Evolutionary conservation across 1,140 invertebrate species (phyloP), one percentile per base, ranked within the genome.

Genomic region (Calliopsis andreniformis): DNA sequence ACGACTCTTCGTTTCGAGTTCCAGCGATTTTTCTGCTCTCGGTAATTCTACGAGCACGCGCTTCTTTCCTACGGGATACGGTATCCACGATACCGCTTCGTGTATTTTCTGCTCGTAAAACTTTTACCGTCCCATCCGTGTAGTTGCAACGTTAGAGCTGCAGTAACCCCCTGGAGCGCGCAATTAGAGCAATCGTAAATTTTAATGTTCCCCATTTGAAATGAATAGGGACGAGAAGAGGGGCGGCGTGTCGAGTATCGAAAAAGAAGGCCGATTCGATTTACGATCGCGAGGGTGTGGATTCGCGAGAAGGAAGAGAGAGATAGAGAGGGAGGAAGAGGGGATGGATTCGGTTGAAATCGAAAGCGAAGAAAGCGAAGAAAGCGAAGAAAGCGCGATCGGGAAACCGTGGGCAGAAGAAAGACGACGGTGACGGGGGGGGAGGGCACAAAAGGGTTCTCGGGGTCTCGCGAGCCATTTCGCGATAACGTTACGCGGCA

Each of bases 401-500:
- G 49, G 35, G 56, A 10, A 39, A 39, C 3, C 35, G 35, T 3
- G 35, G 35, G 10, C 35, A 39, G 10, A 3, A 39, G 35, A 10
- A 39, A n/a, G 35, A 10, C 35, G 35, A 39, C 35, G 35, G 35
- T 3, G 10, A 10, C 35, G 35, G 35, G 35, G 35, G 35, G 25
- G 68, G 39, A 32, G 32, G 14, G 23, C 72, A 62, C 61, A 72
- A 81, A 82, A 79, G 62, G 79, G 64, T 59, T 68, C 63, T 62
- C 64, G 56, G 32, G 51, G 62, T 45, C 67, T 81, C 45, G 68
- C 62, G 18, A 39, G 23, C 61, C 61, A 35, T 39, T 62, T 66
- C 79, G 80, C 73, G 80, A 82, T 82, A 82, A 75, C 79, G 78
- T 75, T 80, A 63, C 78, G 55, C 78, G 73, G 47, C 58, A 71